Conservation (phyloP, 2,797 vertebrate genomes). For the Sciurus vulgaris region DNA sequence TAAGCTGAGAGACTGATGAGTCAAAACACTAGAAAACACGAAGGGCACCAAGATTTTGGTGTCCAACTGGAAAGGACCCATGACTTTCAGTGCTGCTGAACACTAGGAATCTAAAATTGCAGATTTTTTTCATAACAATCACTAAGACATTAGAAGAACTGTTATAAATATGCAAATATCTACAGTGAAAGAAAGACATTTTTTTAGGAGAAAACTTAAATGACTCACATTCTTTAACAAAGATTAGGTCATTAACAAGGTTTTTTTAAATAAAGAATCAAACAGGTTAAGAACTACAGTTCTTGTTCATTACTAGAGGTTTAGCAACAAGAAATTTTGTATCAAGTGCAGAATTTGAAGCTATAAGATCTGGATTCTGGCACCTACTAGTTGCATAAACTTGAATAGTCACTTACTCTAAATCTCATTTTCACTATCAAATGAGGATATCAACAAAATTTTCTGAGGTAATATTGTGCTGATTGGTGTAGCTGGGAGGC, state of each 20-base stretch:
- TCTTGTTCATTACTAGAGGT: background rate
- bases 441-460: background rate
- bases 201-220: background rate
- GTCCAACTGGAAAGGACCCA: background rate
- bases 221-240: background rate
- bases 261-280: background rate
- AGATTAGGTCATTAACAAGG: background rate
- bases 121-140: background rate
- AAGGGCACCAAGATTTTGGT: background rate
- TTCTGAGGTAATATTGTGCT: background rate
- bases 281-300: background rate
- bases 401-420: background rate
- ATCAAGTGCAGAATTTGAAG: background rate
- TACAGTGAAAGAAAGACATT: background rate
- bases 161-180: background rate
- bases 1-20: slow-evolving; percentile 43
- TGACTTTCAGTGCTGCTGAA: background rate
- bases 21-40: background rate
- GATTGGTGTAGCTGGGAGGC: background rate
- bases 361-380: background rate
- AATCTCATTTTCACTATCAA: background rate
- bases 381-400: background rate
- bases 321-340: background rate
- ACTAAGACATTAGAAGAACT: background rate
- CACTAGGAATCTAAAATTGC: background rate